Evolutionary conservation across 2,113 vertebrate genomes (phyloP).

Genomic region (Aythya baeri): DNA sequence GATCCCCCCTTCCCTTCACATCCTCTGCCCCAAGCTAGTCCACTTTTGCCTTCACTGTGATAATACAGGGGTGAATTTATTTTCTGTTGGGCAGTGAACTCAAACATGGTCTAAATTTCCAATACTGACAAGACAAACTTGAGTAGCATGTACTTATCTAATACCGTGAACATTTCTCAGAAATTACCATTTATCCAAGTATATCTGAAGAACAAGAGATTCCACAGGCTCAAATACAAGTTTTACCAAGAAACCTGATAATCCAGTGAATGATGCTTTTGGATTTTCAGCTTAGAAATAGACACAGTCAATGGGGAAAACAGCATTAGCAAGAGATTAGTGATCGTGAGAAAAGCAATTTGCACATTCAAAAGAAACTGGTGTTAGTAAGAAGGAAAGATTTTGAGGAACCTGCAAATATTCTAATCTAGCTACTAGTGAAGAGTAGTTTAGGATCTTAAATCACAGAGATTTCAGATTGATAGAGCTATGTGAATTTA

Average conservation of each 20-base stretch:
- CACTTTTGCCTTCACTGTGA: not conserved
- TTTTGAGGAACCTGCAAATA: not conserved
- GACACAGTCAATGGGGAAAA: not conserved
- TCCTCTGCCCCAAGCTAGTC: not conserved
- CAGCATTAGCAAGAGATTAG: not conserved
- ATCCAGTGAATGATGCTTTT: not conserved
- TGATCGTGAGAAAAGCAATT: not conserved
- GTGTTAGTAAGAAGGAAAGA: not conserved
- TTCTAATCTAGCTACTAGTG: not conserved
- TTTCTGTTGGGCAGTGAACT: not conserved
- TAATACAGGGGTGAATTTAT: not conserved
- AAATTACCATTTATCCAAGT: not conserved
- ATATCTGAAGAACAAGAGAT: not conserved
- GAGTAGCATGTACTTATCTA: not conserved
- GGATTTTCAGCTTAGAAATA: not conserved
- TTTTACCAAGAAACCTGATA: not conserved
- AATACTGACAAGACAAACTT: not conserved
- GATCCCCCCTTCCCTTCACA: not conserved
- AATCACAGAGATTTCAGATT: not conserved
- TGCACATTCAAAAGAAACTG: not conserved
- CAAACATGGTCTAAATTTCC: not conserved
- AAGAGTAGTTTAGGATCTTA: not conserved
- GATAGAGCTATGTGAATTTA: not conserved
- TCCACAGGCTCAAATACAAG: not conserved
- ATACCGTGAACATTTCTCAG: not conserved